Evolutionary conservation across 2,888 invertebrate species (phyloP).

Genomic region (Esperia sulphurella): DNA sequence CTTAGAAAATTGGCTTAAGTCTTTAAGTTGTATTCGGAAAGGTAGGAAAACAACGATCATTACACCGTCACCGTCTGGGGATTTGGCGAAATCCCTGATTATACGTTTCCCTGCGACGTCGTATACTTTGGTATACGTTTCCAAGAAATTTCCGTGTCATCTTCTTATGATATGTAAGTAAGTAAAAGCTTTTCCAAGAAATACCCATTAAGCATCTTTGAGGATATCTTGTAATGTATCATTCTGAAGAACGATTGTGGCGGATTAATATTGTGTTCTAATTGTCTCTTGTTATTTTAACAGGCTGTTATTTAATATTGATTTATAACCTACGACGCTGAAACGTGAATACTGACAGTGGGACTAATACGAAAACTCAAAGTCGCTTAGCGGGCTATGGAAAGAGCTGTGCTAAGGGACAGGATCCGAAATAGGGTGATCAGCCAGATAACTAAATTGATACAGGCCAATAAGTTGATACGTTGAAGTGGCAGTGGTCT

Average conservation of each 20-base stretch:
- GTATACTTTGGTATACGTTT: neutral
- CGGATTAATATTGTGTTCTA: too few relatives aligned
- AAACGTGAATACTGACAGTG: too few relatives aligned
- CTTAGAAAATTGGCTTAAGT: neutral
- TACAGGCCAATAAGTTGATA: too few relatives aligned
- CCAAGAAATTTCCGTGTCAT: conserved; percentile 9
- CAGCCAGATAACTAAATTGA: too few relatives aligned
- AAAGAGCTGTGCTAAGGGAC: too few relatives aligned
- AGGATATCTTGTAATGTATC: neutral
- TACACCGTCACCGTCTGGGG: conserved; percentile 9
- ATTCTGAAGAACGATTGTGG: neutral
- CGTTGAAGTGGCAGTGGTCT: too few relatives aligned
- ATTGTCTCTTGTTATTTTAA: too few relatives aligned
- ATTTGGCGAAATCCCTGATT: conserved; percentile 11
- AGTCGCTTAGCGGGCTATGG: too few relatives aligned
- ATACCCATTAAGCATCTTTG: neutral
- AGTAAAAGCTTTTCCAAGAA: neutral
- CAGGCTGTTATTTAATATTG: too few relatives aligned
- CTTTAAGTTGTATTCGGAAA: conserved; percentile 3
- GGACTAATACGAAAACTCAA: too few relatives aligned
- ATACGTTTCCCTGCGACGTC: conserved; percentile 7
- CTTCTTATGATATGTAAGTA: conserved; percentile 1
- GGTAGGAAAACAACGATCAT: conserved; percentile 10
- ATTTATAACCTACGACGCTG: too few relatives aligned
- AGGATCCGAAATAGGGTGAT: too few relatives aligned